Base-by-base conservation (phyloP, 2,888 invertebrate species). In the Cistogaster globosa region DNA sequence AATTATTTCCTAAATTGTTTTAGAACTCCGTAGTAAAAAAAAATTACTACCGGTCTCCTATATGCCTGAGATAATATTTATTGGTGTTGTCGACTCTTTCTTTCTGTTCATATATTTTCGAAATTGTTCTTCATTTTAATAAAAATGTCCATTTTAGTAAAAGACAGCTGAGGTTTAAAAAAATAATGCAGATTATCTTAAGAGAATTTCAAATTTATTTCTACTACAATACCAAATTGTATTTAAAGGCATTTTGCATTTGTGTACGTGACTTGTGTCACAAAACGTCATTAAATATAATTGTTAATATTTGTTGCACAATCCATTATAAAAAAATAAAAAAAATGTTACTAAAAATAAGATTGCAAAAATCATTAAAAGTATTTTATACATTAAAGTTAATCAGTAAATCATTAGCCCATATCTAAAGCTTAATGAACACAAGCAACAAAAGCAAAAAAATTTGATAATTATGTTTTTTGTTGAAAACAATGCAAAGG, bases 251-350 rank as follows among this genome's bases (percentile, higher is more conserved):
- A 4, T 48, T 48, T n/a, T 5, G 32, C 7, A 26, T 26, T 26
- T 57, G 36, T n/a, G 16, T 85, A 85, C 84, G 84, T 85, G 84
- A 85, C 81, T 69, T 45, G 22, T 55, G 60, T 74, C 74, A 74
- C 55, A 72, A 80, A 14, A 38, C 58, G 63, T 55, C 62, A 63
- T 60, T 62, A 38, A 48, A 14, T 14, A 16, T 16, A 11, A 53
- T 68, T 55, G 5, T 36, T 48, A 55, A 55, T 71, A 12, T 76
- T 74, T 74, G 62, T 45, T 65, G 53, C 58, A 63, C 32, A 75
- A 65, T 57, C 58, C 1, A 32, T 55, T 42, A 58, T 9, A 58
- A 67, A 20, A 65, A 51, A 58, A 62, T 12, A 48, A 32, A 2
- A 53, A 26, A 69, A 55, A 62, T 20, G 5, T 42, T 71, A 18